A percentile compares a stretch with the other conserved stretches of the same genome.
Conservation (phyloP, 2,888 invertebrate species). For the Mechanitis mazaeus region DNA sequence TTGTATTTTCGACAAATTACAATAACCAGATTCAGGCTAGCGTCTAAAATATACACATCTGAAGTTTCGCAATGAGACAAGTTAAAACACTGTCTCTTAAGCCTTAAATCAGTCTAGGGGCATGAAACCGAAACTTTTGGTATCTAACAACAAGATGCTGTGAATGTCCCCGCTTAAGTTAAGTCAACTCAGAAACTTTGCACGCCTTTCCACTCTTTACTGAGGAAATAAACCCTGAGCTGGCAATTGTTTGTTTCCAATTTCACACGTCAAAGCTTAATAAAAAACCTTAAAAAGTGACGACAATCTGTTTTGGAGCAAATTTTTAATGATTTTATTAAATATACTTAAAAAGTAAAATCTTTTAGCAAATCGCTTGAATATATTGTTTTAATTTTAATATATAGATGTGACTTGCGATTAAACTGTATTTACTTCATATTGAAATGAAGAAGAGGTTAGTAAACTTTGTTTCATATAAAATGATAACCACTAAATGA, state of each 20-base stretch:
- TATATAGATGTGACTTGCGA: no score
- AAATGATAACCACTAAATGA: no score
- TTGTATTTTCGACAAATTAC: no score
- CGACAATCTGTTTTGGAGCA: no score
- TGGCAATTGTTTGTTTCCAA: slow-evolving; percentile 14
- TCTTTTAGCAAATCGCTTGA: no score
- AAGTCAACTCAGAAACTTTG: slow-evolving; percentile 35
- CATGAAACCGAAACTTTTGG: slow-evolving; percentile 19
- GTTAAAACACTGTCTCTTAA: slow-evolving; percentile 19
- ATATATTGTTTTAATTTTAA: no score
- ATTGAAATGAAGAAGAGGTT: no score
- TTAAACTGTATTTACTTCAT: no score
- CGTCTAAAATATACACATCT: not conserved
- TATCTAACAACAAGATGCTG: slow-evolving; percentile 28
- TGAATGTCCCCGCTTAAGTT: slow-evolving; percentile 31
- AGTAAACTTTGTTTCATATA: no score
- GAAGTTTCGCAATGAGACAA: slow-evolving; percentile 20
- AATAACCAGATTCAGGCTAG: no score
- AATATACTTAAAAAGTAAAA: no score
- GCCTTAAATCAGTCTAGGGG: slow-evolving; percentile 17
- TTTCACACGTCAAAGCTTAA: slow-evolving; percentile 9
- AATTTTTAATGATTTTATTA: no score
- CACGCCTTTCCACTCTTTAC: slow-evolving; percentile 36
- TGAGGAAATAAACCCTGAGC: slow-evolving; percentile 24
- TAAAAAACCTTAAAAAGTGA: not conserved